Evolutionary conservation across 2,888 invertebrate genomes (phyloP).

Genomic region (Amorpha juglandis): DNA sequence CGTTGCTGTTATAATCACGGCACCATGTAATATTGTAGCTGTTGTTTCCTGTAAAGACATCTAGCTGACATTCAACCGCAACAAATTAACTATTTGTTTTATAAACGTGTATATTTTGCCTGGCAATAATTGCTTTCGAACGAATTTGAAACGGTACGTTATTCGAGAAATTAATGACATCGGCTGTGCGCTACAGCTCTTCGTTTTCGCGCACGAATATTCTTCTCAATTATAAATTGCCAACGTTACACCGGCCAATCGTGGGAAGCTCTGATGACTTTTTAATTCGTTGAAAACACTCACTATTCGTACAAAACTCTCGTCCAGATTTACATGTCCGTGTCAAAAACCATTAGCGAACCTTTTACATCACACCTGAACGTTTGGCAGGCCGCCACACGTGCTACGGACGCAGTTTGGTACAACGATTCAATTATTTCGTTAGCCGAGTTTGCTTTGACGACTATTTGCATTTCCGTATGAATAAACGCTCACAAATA

Average conservation of each 20-base stretch:
- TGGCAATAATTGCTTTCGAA: neutral
- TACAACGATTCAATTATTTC: slow-evolving; percentile 64
- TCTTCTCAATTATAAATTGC: neutral
- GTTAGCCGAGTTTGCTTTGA: slow-evolving; percentile 40
- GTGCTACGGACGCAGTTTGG: slow-evolving; percentile 49
- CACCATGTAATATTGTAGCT: slow-evolving; percentile 48
- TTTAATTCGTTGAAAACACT: slow-evolving; percentile 27
- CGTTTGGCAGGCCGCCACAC: slow-evolving; percentile 64
- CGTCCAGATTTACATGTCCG: slow-evolving; percentile 23
- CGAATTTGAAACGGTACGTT: too few relatives aligned
- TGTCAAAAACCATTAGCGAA: slow-evolving; percentile 25
- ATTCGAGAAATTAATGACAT: neutral
- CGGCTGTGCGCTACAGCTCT: neutral
- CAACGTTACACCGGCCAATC: slow-evolving; percentile 26
- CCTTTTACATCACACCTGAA: slow-evolving; percentile 35
- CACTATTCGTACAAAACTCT: slow-evolving; percentile 20
- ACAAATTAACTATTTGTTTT: slow-evolving; percentile 4
- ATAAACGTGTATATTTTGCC: neutral
- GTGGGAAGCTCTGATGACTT: slow-evolving; percentile 26
- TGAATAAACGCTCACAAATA: slow-evolving; percentile 55
- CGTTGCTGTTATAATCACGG: slow-evolving; percentile 47
- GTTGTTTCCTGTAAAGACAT: slow-evolving; percentile 33
- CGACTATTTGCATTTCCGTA: slow-evolving; percentile 54
- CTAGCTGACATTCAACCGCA: slow-evolving; percentile 8
- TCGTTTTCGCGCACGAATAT: neutral